Percentiles rank a stretch among this genome's conserved stretches.
Conservation (phyloP, 1,140 invertebrate genomes). For the Cotesia vestalis region DNA sequence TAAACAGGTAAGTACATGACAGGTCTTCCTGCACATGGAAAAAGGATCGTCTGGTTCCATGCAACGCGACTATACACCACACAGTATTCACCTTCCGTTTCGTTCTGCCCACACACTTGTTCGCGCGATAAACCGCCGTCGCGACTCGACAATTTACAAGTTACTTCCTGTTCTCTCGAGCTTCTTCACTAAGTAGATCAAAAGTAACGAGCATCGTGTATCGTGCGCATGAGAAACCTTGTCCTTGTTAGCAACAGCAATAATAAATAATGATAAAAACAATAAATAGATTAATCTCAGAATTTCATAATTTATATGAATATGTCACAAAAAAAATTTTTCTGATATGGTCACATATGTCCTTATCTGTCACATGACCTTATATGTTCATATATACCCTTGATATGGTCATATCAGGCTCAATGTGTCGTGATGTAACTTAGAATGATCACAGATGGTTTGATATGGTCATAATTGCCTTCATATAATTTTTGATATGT, state of each 20-base stretch:
- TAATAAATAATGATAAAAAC: not conserved
- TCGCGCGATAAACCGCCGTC: constrained; percentile 33
- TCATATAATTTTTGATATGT: too few relatives aligned
- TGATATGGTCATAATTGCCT: too few relatives aligned
- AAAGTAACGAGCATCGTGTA: too few relatives aligned
- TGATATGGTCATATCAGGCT: too few relatives aligned
- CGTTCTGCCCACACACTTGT: constrained; percentile 20
- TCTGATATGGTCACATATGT: too few relatives aligned
- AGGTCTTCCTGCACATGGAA: constrained; percentile 47
- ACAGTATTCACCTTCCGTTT: constrained; percentile 11
- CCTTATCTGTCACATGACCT: too few relatives aligned
- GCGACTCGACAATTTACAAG: constrained; percentile 44
- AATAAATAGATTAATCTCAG: not conserved
- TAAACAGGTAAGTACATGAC: constrained; percentile 36
- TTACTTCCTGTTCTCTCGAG: constrained; percentile 44
- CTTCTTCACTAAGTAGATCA: constrained; percentile 22
- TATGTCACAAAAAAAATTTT: too few relatives aligned
- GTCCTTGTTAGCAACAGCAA: not conserved
- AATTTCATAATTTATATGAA: too few relatives aligned
- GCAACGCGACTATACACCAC: constrained; percentile 21
- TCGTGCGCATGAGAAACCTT: too few relatives aligned
- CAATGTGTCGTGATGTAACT: too few relatives aligned
- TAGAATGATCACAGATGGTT: too few relatives aligned
- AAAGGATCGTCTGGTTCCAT: constrained; percentile 43
- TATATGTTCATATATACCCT: too few relatives aligned